Base-by-base conservation (phyloP, 2,113 vertebrate species). In the Pandion haliaetus region DNA sequence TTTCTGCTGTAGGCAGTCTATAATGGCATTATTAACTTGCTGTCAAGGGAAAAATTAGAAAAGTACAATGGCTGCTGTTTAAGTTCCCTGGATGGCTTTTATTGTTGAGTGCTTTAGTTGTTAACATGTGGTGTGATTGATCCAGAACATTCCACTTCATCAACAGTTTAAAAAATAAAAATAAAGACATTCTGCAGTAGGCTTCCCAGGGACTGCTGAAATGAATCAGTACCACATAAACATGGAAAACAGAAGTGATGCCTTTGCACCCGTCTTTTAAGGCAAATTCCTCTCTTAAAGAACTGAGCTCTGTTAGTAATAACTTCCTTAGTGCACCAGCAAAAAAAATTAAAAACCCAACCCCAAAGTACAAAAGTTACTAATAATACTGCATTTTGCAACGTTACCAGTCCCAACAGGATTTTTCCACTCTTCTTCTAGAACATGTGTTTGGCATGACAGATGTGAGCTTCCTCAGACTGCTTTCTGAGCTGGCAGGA, bases 91-190 rank as follows among this genome's bases (percentile, higher is more conserved):
- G 57, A 94, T 87, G 89, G 69, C 40, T 96, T 89, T 95, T 93
- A 81, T 63, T 91, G 72, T 71, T 66, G 76, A 88, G 45, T 71
- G 69, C 49, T 93, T 91, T 38, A 31, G 83, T 57, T 90, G 80
- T 62, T 96, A 96, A 96, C 93, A 82, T 78, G 93, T 91, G 77
- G 73, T 79, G 49, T 76, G 80, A 82, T 58, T 92, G 86, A 76
- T 95, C 80, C 59, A 86, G 82, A 97, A 89, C 81, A 66, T 86
- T 91, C 72, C 50, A 61, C 76, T 92, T 93, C 88, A 88, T 66
- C 54, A 96, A 88, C 67, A 92, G 44, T 54, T 93, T 57, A 65
- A 97, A 95, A 94, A 93, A 77, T n/a, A 83, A 96, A 96, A 97
- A 84, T 77, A 62, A 94, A 92, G 82, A 66, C 79, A 86, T 86